Conservation (phyloP, 2,113 vertebrate genomes). For the Zeus faber region DNA sequence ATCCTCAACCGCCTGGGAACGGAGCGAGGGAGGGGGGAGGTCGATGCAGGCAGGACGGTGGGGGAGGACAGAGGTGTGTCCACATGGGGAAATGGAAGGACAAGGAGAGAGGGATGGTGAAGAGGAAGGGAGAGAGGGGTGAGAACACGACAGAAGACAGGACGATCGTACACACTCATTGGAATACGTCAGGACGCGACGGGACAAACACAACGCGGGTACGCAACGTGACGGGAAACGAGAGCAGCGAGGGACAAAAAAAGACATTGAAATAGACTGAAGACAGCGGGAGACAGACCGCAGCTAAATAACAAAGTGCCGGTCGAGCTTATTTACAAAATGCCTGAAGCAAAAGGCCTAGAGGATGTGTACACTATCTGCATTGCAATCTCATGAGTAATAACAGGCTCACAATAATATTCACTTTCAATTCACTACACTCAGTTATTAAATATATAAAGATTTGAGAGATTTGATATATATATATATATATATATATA, state of each 20-base stretch:
- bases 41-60: conserved; percentile 9
- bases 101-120: neutral
- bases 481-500: no score
- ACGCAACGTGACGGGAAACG: no score
- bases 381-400: no score
- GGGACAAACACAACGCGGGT: neutral
- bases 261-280: neutral
- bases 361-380: no score
- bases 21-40: conserved; percentile 14
- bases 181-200: neutral
- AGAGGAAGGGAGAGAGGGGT: neutral
- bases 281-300: neutral
- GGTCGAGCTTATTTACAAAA: no score
- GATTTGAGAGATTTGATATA: no score
- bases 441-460: no score
- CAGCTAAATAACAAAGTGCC: no score
- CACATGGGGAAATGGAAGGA: neutral
- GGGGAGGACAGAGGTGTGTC: no score
- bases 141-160: neutral
- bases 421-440: no score
- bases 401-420: no score
- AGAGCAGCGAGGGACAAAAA: neutral
- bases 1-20: conserved; percentile 68
- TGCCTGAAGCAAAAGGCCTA: no score
- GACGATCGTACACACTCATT: neutral